Evolutionary conservation across 2,888 invertebrate species (phyloP).

Genomic region (Luperina testacea): DNA sequence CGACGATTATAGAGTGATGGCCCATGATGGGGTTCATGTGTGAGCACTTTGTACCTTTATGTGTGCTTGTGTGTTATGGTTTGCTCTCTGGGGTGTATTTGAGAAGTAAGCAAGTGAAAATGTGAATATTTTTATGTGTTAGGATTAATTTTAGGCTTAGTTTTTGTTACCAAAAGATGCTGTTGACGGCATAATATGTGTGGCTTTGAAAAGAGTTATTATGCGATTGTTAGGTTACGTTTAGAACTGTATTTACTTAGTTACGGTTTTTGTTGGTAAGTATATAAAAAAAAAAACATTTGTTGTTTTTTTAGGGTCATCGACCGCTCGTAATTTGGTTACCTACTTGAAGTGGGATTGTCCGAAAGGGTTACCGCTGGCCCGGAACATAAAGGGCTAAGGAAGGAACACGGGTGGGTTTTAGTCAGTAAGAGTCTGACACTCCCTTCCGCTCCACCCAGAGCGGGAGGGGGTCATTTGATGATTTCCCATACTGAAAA

Average conservation of each 20-base stretch:
- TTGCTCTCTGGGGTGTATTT: constrained; percentile 38
- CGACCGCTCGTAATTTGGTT: no score
- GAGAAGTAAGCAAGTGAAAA: constrained; percentile 1
- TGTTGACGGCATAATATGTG: not conserved
- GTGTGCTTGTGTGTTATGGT: constrained; percentile 22
- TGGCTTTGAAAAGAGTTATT: not conserved
- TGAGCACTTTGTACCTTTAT: constrained; percentile 43
- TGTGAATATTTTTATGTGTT: constrained; percentile 10
- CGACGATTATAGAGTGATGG: constrained; percentile 57
- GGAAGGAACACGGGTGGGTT: no score
- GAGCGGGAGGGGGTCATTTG: no score
- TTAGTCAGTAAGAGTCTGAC: no score
- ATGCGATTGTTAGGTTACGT: not conserved
- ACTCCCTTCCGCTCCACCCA: no score
- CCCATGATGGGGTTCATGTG: constrained; percentile 32
- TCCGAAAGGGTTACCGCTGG: no score
- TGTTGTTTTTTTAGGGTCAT: no score
- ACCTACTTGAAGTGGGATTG: no score
- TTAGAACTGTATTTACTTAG: not conserved
- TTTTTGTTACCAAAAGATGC: not conserved
- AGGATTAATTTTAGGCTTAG: not conserved
- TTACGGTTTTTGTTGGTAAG: not conserved
- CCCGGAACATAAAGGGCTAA: no score
- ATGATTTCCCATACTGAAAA: no score
- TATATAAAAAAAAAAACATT: no score